Evolutionary conservation across 2,888 invertebrate genomes (phyloP).

Genomic region (Blomia tropicalis): DNA sequence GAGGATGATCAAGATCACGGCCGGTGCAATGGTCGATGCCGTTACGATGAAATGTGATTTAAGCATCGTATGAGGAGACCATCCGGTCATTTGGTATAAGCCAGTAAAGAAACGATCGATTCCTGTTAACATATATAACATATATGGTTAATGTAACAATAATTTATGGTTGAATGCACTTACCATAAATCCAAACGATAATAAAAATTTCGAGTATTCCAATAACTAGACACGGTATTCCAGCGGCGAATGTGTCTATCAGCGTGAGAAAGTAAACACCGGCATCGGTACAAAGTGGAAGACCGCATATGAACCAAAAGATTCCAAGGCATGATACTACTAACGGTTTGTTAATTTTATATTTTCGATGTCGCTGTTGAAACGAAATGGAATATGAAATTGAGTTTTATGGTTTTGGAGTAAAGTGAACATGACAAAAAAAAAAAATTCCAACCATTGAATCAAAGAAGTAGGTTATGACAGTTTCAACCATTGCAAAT

Average conservation of each 20-base stretch:
- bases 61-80: conserved; percentile 27
- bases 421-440: neutral
- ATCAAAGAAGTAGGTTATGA: conserved; percentile 30
- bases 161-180: neutral
- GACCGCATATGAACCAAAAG: conserved; percentile 27
- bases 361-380: conserved; percentile 24
- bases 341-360: conserved; percentile 26
- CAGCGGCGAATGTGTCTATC: conserved; percentile 29
- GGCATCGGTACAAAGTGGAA: conserved; percentile 28
- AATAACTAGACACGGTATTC: conserved; percentile 28
- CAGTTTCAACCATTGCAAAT: conserved; percentile 30
- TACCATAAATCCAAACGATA: conserved; percentile 29
- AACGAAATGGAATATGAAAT: neutral
- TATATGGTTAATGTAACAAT: neutral
- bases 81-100: conserved; percentile 28
- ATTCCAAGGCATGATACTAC: conserved; percentile 23
- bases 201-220: conserved; percentile 27
- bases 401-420: neutral
- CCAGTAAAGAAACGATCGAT: conserved; percentile 27
- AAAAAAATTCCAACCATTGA: conserved; percentile 15
- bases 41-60: conserved; percentile 28
- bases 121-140: conserved; percentile 24
- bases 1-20: conserved; percentile 26
- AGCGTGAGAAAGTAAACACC: conserved; percentile 28
- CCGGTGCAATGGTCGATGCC: conserved; percentile 26